phyloP scores from a whole-genome alignment of 92 coral and sea anemone species.

The Muricea muricata region DNA sequence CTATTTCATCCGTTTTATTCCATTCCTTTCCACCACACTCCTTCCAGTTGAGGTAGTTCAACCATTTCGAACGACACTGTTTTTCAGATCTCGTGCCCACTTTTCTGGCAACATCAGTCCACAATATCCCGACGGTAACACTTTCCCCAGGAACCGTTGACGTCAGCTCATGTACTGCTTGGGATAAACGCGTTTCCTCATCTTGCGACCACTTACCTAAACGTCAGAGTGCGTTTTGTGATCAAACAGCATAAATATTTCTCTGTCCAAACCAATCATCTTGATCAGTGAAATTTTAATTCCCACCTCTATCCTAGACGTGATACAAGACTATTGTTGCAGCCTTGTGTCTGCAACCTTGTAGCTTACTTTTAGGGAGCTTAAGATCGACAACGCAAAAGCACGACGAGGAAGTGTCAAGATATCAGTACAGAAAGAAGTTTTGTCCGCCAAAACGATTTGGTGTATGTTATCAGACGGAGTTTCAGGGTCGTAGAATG shows the following conservation, averaged over 20 bases:
- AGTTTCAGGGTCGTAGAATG: no score
- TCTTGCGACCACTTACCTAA: conserved; percentile 93
- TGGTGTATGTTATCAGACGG: no score
- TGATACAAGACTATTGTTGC: no score
- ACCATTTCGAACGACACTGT: conserved; percentile 99
- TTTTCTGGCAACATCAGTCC: conserved; percentile 88
- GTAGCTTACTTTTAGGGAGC: no score
- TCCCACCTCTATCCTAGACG: no score
- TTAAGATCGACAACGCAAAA: no score
- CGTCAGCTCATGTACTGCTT: conserved; percentile 88
- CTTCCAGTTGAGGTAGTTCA: conserved; percentile 96
- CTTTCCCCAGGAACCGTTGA: conserved; percentile 78
- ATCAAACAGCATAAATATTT: not conserved
- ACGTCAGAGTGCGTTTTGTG: not conserved
- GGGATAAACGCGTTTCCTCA: conserved; percentile 85
- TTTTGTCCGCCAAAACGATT: no score
- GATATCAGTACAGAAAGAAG: no score
- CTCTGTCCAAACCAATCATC: no score
- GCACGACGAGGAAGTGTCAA: no score
- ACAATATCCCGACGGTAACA: conserved; percentile 88
- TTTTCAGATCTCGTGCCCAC: conserved; percentile 97
- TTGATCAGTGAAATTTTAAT: no score
- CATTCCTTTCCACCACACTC: conserved; percentile 98
- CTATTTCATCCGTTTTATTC: conserved; percentile 96
- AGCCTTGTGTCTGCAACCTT: no score